Evolutionary conservation across 2,113 vertebrate genomes (phyloP).

Genomic region (Pseudonaja textilis): DNA sequence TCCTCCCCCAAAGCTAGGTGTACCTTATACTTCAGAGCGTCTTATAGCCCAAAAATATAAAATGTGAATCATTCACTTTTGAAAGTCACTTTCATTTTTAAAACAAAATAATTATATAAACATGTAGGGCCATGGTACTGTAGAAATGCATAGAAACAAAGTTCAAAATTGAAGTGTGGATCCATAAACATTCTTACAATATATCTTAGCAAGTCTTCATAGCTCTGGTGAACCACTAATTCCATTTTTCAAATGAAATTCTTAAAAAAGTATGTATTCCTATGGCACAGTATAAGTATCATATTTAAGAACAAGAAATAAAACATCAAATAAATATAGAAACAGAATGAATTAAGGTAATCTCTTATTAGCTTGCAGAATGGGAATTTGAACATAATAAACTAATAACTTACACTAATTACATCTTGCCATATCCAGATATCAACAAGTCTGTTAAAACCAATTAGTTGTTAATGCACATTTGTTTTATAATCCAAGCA

Average conservation of each 20-base stretch:
- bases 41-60: neutral
- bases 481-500: slow-evolving; percentile 25
- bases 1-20: too few species aligned
- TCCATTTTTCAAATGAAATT: slow-evolving; percentile 7
- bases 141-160: neutral
- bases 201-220: neutral
- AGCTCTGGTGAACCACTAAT: neutral
- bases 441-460: slow-evolving; percentile 36
- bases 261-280: neutral
- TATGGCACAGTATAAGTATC: neutral
- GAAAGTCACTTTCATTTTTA: slow-evolving; percentile 4
- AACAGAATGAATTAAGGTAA: neutral
- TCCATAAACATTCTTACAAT: neutral
- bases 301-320: neutral
- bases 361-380: neutral
- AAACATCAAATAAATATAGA: neutral
- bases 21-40: too few species aligned
- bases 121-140: neutral
- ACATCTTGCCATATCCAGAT: neutral
- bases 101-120: slow-evolving; percentile 10
- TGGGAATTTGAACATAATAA: neutral
- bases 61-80: neutral
- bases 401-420: neutral
- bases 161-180: neutral
- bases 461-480: slow-evolving; percentile 36